phyloP scores from a whole-genome alignment of 35 echinoderm and acorn worm genomes.

The Ophioderma brevispina region DNA sequence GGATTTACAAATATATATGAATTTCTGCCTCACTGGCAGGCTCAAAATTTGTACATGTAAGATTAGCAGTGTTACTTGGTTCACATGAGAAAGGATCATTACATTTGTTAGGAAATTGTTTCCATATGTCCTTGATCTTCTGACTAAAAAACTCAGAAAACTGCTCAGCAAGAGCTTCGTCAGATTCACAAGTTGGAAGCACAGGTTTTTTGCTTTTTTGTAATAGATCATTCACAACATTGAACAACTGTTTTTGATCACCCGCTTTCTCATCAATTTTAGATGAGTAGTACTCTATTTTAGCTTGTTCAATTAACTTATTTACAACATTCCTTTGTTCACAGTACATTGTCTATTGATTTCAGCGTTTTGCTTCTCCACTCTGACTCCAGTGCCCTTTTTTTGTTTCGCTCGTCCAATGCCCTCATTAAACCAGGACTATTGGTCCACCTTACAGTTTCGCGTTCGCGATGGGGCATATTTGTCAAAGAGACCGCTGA shows the following conservation, averaged over 20 bases:
- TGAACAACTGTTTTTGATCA: conserved; percentile 60
- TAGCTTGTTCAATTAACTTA: conserved; percentile 40
- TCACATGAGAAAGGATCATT: too few relatives aligned
- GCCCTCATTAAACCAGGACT: conserved; percentile 32
- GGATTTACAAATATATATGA: conserved; percentile 30
- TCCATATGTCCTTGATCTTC: too few relatives aligned
- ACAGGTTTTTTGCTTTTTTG: conserved; percentile 36
- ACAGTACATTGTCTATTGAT: conserved; percentile 42
- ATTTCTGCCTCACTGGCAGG: conserved; percentile 31
- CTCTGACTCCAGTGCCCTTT: conserved; percentile 33
- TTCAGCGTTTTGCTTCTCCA: conserved; percentile 27
- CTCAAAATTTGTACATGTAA: conserved; percentile 15
- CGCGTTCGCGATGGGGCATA: conserved; percentile 47
- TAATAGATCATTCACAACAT: conserved; percentile 25
- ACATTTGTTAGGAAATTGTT: background rate
- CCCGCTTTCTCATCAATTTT: conserved; percentile 22
- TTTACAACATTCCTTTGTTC: conserved; percentile 37
- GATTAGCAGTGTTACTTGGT: background rate
- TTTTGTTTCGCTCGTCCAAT: conserved; percentile 44
- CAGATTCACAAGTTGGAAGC: too few relatives aligned
- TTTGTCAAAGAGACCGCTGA: conserved; percentile 24
- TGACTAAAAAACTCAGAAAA: too few relatives aligned
- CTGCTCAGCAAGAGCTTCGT: too few relatives aligned
- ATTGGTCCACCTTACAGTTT: conserved; percentile 34
- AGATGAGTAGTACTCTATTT: conserved; percentile 36